Percentiles rank a stretch among this genome's conserved stretches.
Conservation (phyloP, 2,113 vertebrate genomes). For the Boulengeromyrus knoepffleri region DNA sequence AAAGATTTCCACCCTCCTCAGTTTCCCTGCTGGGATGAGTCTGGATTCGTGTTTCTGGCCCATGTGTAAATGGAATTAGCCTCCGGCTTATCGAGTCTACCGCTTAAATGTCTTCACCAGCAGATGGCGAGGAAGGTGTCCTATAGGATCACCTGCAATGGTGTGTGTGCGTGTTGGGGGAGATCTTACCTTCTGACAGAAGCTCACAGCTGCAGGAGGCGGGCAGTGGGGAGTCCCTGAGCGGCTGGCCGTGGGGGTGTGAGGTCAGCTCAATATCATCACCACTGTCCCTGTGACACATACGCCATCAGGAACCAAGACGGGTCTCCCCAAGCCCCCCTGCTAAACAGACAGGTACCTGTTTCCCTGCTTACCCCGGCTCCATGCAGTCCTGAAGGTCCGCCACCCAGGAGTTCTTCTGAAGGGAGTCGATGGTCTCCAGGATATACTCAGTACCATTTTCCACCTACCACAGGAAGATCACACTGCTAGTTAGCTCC, state of each 20-base stretch:
- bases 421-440: conserved; percentile 94
- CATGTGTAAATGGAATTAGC: not conserved
- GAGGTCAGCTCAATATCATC: conserved; percentile 84
- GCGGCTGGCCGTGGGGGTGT: conserved; percentile 71
- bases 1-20: too few species aligned
- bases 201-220: conserved; percentile 91
- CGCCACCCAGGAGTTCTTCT: conserved; percentile 97
- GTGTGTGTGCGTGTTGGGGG: not conserved
- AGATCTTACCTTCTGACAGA: conserved; percentile 74
- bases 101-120: not conserved
- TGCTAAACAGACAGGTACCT: conserved; percentile 46
- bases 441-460: conserved; percentile 91
- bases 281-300: conserved; percentile 77
- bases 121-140: not conserved
- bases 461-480: conserved; percentile 66
- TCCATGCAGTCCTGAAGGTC: conserved; percentile 97
- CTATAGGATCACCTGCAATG: not conserved
- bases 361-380: conserved; percentile 73
- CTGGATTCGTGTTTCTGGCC: too few species aligned
- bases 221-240: conserved; percentile 63
- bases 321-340: not conserved
- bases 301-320: conserved; percentile 17
- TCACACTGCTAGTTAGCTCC: conserved; percentile 24
- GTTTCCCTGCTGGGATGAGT: too few species aligned
- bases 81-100: not conserved